Evolutionary conservation across 2,797 vertebrate genomes (phyloP).

Genomic region (Thunnus albacares): DNA sequence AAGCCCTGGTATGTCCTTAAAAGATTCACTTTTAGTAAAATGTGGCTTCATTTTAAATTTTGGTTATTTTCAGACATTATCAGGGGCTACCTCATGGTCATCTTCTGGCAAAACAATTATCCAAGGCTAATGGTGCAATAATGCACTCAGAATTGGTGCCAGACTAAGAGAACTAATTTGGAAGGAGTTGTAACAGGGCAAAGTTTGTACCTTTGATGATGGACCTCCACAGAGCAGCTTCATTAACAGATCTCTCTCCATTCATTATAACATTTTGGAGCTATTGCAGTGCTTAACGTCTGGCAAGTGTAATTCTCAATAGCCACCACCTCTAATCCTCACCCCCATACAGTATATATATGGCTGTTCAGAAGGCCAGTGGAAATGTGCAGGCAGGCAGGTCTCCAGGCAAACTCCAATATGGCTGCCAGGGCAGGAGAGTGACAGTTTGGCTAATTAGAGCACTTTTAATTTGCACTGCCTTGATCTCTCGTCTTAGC

Average conservation of each 20-base stretch:
- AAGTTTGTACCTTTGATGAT: conserved; percentile 26
- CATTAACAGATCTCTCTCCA: conserved; percentile 34
- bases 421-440: conserved; percentile 67
- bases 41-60: neutral
- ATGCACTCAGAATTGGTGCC: conserved; percentile 19
- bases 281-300: conserved; percentile 33
- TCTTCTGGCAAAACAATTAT: conserved; percentile 34
- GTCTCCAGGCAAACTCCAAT: conserved; percentile 58
- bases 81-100: neutral
- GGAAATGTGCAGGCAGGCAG: conserved; percentile 54
- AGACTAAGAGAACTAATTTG: conserved; percentile 33
- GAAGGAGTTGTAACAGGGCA: conserved; percentile 23
- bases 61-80: neutral
- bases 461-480: conserved; percentile 77
- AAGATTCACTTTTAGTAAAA: neutral
- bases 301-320: conserved; percentile 57
- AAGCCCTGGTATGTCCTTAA: neutral
- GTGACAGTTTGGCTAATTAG: conserved; percentile 83
- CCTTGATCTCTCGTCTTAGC: conserved; percentile 73
- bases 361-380: conserved; percentile 35
- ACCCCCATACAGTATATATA: conserved; percentile 28
- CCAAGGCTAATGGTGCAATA: conserved; percentile 36
- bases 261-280: conserved; percentile 37
- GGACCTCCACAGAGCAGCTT: conserved; percentile 34
- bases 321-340: conserved; percentile 57